A percentile compares a stretch with the other conserved stretches of the same genome.
Evolutionary conservation across 2,888 invertebrate species (phyloP).

Genomic region (Corbicula japonica): DNA sequence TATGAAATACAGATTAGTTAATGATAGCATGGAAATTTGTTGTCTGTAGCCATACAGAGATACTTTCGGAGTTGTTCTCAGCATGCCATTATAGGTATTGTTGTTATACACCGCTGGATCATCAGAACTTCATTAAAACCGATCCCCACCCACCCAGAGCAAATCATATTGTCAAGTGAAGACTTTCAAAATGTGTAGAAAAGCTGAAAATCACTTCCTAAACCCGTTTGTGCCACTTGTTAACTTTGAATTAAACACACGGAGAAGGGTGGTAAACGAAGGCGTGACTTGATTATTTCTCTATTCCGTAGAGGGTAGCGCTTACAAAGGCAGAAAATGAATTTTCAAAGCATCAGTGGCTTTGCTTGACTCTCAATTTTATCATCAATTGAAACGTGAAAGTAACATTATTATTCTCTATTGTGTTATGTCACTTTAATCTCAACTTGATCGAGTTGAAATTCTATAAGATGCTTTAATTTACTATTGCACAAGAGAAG

Average conservation of each 20-base stretch:
- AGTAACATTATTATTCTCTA: conserved; percentile 50
- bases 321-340: conserved; percentile 59
- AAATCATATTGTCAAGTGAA: conserved; percentile 34
- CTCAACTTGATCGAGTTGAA: conserved; percentile 13
- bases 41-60: no score
- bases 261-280: conserved; percentile 43
- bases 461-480: conserved; percentile 26
- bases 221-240: conserved; percentile 56
- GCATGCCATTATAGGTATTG: no score
- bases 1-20: no score
- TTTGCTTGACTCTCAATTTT: conserved; percentile 52
- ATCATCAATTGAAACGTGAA: conserved; percentile 48
- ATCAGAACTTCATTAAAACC: conserved; percentile 8
- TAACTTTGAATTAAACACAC: conserved; percentile 48
- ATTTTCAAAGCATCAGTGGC: conserved; percentile 45
- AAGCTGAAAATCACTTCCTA: conserved; percentile 63
- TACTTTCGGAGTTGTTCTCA: no score
- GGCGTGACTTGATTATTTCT: conserved; percentile 69
- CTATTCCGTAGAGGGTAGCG: conserved; percentile 47
- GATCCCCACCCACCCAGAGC: conserved; percentile 15
- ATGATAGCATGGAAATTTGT: no score
- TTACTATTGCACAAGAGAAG: conserved; percentile 33
- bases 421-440: conserved; percentile 46
- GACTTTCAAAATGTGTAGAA: conserved; percentile 56
- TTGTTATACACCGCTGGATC: conserved; percentile 7